These are phyloP conservation scores for Nasonia giraulti DNA, from an alignment of 1,140 invertebrate genomes.

Conservation along the genomic window DNA sequence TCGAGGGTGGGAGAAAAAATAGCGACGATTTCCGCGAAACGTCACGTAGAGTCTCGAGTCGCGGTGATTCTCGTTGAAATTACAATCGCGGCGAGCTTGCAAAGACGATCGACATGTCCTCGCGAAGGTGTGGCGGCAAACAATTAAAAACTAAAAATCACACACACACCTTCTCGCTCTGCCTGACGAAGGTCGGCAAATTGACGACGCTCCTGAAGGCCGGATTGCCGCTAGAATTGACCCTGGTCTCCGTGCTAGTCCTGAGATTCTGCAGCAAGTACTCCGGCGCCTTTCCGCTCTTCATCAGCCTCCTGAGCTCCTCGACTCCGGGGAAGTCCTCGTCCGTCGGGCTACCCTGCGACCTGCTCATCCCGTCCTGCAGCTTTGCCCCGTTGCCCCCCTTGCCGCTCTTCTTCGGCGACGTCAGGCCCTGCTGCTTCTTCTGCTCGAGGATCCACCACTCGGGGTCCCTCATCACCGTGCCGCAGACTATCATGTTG, in stretches of 20 bases:
- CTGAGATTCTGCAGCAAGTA: slow-evolving; percentile 80
- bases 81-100: background rate
- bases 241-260: slow-evolving; percentile 71
- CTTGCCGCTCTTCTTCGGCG: slow-evolving; percentile 64
- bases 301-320: slow-evolving; percentile 80
- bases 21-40: background rate
- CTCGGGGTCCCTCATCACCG: slow-evolving; percentile 90
- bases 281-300: slow-evolving; percentile 79
- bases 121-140: no score
- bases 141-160: background rate
- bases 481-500: slow-evolving; percentile 89
- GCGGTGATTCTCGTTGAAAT: no score
- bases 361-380: background rate
- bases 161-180: slow-evolving; percentile 79
- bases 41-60: background rate
- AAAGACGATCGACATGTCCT: background rate
- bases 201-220: slow-evolving; percentile 80
- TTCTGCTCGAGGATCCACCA: slow-evolving; percentile 82
- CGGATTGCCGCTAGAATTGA: slow-evolving; percentile 63
- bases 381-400: background rate
- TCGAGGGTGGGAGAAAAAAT: no score
- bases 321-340: slow-evolving; percentile 78
- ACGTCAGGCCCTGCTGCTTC: slow-evolving; percentile 60
- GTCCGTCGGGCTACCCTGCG: slow-evolving; percentile 60
- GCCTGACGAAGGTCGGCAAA: slow-evolving; percentile 83